Evolutionary conservation across 1,140 invertebrate species (phyloP), one percentile per base, ranked within the genome.

Genomic region (Zaprionus camerounensis): DNA sequence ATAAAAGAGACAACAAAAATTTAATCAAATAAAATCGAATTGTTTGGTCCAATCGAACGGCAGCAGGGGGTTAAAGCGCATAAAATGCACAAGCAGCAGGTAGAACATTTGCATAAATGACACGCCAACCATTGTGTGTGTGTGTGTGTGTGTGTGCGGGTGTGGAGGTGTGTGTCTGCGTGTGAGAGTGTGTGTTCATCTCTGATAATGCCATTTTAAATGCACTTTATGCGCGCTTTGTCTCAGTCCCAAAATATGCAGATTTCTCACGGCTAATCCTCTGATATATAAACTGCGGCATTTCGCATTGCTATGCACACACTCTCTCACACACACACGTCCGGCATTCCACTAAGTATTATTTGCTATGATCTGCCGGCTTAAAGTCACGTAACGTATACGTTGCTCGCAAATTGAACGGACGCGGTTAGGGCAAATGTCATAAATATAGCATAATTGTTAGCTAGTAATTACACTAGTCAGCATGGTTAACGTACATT

Each of bases 21-120:
- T 67, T 81, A 88, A 88, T 84, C 81, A 81, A 84, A 87, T 84
- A 84, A 88, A 87, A 87, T 88, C 85, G 69, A 88, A 87, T 88
- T 84, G 84, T 79, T 46, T 81, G 58, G 78, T 74, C 74, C 83
- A 81, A 87, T 88, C 75, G 83, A 83, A 71, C 70, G 67, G 17
- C 36, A 44, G 12, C 51, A 51, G 15, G n/a, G 26, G 20, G 17
- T 36, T 61, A 17, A 70, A 67, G 12, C 63, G 81, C 83, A 87
- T 87, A 90, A 87, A 87, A 84, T 87, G 84, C 84, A 87, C 68
- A 67, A 71, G 38, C 68, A 69, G 56, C 73, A 46, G 74, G 59
- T 72, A 51, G 24, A 55, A 62, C 78, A 87, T 87, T 87, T 87
- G 75, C 84, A 88, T 88, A 87, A 88, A 82, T 65, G 66, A 49